Base-by-base conservation (phyloP, 2,888 invertebrate species). In the Pemphredon lugubris region DNA sequence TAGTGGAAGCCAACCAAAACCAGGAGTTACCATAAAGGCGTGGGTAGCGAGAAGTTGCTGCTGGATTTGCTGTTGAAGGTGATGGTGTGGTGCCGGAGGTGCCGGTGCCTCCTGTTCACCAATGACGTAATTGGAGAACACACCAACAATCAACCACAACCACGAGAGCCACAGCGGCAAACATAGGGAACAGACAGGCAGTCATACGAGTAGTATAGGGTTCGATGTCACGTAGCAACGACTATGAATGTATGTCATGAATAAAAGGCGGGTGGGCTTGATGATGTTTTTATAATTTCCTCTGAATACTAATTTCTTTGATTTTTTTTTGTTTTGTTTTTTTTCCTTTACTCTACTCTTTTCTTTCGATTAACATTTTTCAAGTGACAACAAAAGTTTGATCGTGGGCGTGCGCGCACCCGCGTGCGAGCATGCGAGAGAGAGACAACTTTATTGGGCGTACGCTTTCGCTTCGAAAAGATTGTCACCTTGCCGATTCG, bases 81-180 rank as follows among this genome's bases (percentile, higher is more conserved):
- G 89, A 86, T 89, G 89, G 87, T 87, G 83, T 86, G 86, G 85
- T 86, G 88, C 87, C 87, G 88, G 87, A 89, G 89, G 89, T 88
- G 89, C 85, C 83, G 87, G 87, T 86, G 88, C 86, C 89, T 89
- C 89, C 89, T 89, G 87, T 89, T 88, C 87, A 86, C 87, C 87
- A 87, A 87, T 86, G 86, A 85, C 87, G 88, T 86, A 86, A 88
- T 88, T 87, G 88, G 87, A 89, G 89, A 89, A 89, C 88, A 89
- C 89, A 89, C 89, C 89, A 89, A 89, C 89, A 89, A 89, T 89
- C 89, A 89, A 89, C 89, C 89, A 89, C 88, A 88, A 89, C 88
- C 88, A 89, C 89, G 89, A 88, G 88, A 89, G 88, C 88, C 89
- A 89, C 89, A 89, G 89, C 89, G 88, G 88, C 89, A 89, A 88